Base-by-base conservation (phyloP, 2,888 invertebrate species). In the Cybosia mesomella region DNA sequence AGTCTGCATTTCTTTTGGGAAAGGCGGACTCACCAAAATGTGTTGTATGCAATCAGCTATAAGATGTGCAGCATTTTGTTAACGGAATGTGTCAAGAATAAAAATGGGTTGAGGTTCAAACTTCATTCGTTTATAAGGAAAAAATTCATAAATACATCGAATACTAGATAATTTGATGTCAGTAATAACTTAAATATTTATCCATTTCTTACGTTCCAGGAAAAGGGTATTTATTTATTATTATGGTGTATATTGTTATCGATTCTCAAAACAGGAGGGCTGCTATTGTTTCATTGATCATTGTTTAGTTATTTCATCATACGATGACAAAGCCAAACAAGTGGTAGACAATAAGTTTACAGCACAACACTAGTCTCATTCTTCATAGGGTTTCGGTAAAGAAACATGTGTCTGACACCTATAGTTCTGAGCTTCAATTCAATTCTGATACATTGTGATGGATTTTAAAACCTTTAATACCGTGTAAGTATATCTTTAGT, bases 401-500 rank as follows among this genome's bases (percentile, higher is more conserved):
- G 71, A 72, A 79, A 64, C 76, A 74, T 81, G 79, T 76, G 74
- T 68, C 53, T 0, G 15, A 28, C 32, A 54, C 24, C 22, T 58
- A 15, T 24, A 39, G 55, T 43, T 54, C 28, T 24, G 15, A 28
- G 58, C 34, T 34, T 58, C 66, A 9, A 57, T 58, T 62, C 68
- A 28, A 55, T 39, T 64, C 39, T 55, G 36, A 66, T 39, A 32
- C 8, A 0, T 67, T 67, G 64, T 65, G 24, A 78, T 76, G 74
- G 69, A 72, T 69, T 69, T 64, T 69, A 67, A 69, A 55, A 32
- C 58, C 55, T 54, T 53, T 49, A n/a, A 9, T 63, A 59, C 21
- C 39, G 58, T 60, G 80, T 77, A 18, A 77, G 77, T 79, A 58
- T 28, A n/a, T 28, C 28, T 10, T 32, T 18, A 18, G 8, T 53